Conservation (phyloP, 2,888 invertebrate species). For the Seladonia tumulorum region DNA sequence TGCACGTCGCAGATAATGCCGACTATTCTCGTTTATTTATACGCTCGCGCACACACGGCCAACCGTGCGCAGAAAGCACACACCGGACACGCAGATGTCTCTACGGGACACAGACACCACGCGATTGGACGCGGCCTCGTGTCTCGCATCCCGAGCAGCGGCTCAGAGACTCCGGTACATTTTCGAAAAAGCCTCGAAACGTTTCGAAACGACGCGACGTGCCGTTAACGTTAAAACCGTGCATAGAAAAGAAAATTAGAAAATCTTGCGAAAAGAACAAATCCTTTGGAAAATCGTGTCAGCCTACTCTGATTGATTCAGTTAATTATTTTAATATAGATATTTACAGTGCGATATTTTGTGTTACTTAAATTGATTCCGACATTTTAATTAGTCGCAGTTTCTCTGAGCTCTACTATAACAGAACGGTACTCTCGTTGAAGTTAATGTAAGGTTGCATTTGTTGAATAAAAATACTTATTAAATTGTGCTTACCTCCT, state of each 20-base stretch:
- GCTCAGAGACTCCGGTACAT: neutral
- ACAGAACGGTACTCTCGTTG: neutral
- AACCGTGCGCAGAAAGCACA: conserved; percentile 45
- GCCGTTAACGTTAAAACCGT: no score
- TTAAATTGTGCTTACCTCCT: no score
- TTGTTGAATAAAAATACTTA: no score
- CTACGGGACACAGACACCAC: conserved; percentile 45
- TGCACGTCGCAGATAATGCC: conserved; percentile 55
- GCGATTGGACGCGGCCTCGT: conserved; percentile 58
- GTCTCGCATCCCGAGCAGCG: conserved; percentile 56
- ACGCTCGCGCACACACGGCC: conserved; percentile 46
- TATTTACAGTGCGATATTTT: neutral
- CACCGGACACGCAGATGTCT: conserved; percentile 50
- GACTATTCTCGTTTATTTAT: conserved; percentile 57
- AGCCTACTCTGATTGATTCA: neutral
- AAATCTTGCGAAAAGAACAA: no score
- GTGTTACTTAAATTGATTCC: neutral
- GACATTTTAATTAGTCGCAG: neutral
- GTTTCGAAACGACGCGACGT: neutral
- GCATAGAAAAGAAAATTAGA: neutral
- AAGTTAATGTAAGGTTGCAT: neutral
- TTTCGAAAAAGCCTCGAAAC: neutral
- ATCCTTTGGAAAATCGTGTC: no score
- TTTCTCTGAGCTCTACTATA: neutral
- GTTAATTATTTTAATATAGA: neutral